phyloP scores from a whole-genome alignment of 2,113 vertebrate species.

The Serinus canaria region DNA sequence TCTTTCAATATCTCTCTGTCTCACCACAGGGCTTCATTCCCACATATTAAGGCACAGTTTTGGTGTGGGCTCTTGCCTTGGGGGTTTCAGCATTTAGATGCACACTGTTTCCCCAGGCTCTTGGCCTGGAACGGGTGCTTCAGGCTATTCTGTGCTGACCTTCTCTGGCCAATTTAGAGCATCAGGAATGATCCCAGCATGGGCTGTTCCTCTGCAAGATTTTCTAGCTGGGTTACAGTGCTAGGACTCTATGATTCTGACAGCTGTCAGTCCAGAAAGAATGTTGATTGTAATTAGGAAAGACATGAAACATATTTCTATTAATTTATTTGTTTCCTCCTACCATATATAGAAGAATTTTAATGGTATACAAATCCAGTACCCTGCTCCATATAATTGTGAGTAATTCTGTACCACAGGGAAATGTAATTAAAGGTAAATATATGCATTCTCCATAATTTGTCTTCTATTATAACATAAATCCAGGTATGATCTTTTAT shows the following conservation, averaged over 20 bases:
- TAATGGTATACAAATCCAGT: neutral
- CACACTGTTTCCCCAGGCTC: neutral
- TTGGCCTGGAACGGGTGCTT: neutral
- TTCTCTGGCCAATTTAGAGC: conserved; percentile 3
- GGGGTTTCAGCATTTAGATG: neutral
- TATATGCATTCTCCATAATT: neutral
- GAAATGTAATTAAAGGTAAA: neutral
- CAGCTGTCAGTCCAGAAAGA: neutral
- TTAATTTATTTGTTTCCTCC: neutral
- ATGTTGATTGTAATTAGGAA: neutral
- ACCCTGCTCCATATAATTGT: neutral
- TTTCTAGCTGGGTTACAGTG: neutral
- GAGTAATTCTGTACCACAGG: neutral
- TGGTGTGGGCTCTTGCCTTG: neutral
- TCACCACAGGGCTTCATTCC: conserved; percentile 19
- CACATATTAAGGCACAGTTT: neutral
- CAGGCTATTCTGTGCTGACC: neutral
- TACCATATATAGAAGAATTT: neutral
- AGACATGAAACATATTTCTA: neutral
- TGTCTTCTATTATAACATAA: neutral
- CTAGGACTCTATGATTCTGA: neutral
- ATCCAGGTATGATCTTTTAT: neutral
- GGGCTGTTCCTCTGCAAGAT: neutral
- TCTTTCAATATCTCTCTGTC: conserved; percentile 3
- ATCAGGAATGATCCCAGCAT: neutral